Evolutionary conservation across 1,140 invertebrate species (phyloP), one percentile per base, ranked within the genome.

Genomic region (Ganaspis sp.): DNA sequence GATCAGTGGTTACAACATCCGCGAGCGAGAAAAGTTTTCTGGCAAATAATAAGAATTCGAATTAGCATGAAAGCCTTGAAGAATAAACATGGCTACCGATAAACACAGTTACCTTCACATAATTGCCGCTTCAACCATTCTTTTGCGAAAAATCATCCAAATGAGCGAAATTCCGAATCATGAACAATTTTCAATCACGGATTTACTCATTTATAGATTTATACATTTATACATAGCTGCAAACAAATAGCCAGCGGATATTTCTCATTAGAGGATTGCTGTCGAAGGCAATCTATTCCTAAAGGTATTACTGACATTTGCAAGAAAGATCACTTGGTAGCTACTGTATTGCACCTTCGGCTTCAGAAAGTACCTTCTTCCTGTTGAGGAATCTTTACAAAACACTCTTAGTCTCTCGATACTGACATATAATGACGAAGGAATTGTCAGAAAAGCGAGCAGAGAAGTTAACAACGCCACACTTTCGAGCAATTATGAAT

Each of bases 401-500:
- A 64, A 34, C 23, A n/a, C 23, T 29, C 9, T 17, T 34, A 49
- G 45, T n/a, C n/a, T n/a, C 15, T 17, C n/a, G 45, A 29, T 29
- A 26, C 1, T 26, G 15, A 64, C n/a, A n/a, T 6, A 29, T n/a
- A 34, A 29, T 29, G 1, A 29, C n/a, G 23, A n/a, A 15, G 23
- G 29, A 29, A 23, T 23, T 29, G 23, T 3, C 11, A 26, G 23
- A 64, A 64, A 8, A 29, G 4, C 23, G 4, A n/a, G 12, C 11
- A 26, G 23, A 64, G 29, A 8, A 29, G 4, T 11, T 15, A n/a
- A 26, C 11, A 29, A 64, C 23, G 21, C 19, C 19, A 58, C 21
- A 23, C 23, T 64, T 64, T 64, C 23, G 11, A 29, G 58, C 8
- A 64, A 64, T 64, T 64, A 64, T 64, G 58, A 64, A 64, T 64